Evolutionary conservation across 2,888 invertebrate species (phyloP), one percentile per base, ranked within the genome.

Genomic region (Ochropleura leucogaster): DNA sequence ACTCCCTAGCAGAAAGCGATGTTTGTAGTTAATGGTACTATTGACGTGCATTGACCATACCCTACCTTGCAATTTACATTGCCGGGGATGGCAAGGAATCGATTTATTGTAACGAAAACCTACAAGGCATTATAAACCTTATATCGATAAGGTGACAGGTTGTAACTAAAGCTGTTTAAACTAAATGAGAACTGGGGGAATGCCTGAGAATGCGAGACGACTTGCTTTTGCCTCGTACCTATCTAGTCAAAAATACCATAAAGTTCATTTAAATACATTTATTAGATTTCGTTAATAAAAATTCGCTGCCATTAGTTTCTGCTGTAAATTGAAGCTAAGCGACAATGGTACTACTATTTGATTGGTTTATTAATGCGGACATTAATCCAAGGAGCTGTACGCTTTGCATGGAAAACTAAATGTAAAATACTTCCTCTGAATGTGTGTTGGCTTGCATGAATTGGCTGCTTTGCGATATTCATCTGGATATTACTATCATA

Each of bases 321-420:
- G 60, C 42, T 18, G 62, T 42, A 44, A 62, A 42, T 42, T 44
- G 42, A 62, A 6, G 12, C 60, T 44, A n/a, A 69, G 7, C 20
- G 40, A 1, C 44, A 51, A 16, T 77, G 6, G 47, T 20, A 68
- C 40, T 51, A n/a, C 8, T 5, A 74, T 55, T 67, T 44, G 30
- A 72, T 60, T 20, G 80, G 75, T 72, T 79, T 79, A 75, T 72
- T 71, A 20, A 70, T 69, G 16, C 20, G 55, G 40, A 51, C 0
- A 10, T 59, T 18, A 44, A 20, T 8, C 14, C 49, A n/a, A 46
- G 10, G n/a, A n/a, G 16, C 40, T 55, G 10, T 57, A n/a, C 20
- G 59, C 60, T 72, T 59, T 79, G 46, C 51, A 42, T 60, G 18
- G 16, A 71, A 5, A 53, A 20, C 12, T 20, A 14, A 10, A 51